Evolutionary conservation across 2,113 vertebrate genomes (phyloP).

Genomic region (Leucoraja erinaceus): DNA sequence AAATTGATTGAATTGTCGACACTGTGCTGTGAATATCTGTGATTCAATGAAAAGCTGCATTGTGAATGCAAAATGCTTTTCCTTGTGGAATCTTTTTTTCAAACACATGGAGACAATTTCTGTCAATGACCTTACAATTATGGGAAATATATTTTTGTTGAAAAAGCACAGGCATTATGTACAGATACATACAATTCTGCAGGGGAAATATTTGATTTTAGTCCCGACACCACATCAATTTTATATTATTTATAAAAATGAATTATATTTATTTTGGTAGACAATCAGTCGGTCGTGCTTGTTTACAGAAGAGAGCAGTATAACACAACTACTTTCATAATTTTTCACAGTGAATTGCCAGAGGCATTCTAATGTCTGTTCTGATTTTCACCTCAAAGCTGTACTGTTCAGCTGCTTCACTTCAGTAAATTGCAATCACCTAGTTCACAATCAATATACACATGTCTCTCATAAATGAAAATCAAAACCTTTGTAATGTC

Average conservation of each 20-base stretch:
- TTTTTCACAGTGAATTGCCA: conserved; percentile 24
- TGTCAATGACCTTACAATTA: not conserved
- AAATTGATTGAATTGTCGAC: too few relatives aligned
- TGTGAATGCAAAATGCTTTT: not conserved
- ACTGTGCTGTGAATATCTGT: too few relatives aligned
- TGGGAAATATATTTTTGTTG: not conserved
- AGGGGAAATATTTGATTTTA: not conserved
- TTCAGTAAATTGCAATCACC: conserved; percentile 43
- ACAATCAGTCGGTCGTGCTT: conserved; percentile 17
- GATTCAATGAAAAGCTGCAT: not conserved
- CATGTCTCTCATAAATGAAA: conserved; percentile 47
- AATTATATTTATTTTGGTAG: conserved; percentile 23
- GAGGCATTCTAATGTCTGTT: conserved; percentile 40
- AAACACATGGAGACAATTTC: not conserved
- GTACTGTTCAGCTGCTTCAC: conserved; percentile 40
- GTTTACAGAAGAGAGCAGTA: not conserved
- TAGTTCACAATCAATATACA: conserved; percentile 48
- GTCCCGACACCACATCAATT: not conserved
- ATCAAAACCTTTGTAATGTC: conserved; percentile 46
- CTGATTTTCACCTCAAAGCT: conserved; percentile 44
- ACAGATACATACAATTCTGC: not conserved
- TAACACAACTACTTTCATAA: not conserved
- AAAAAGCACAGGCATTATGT: not conserved
- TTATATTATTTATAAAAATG: conserved; percentile 17
- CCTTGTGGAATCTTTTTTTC: not conserved